These are phyloP conservation scores for Biston betularia DNA, from an alignment of 2,888 invertebrate genomes.

Conservation along the genomic window DNA sequence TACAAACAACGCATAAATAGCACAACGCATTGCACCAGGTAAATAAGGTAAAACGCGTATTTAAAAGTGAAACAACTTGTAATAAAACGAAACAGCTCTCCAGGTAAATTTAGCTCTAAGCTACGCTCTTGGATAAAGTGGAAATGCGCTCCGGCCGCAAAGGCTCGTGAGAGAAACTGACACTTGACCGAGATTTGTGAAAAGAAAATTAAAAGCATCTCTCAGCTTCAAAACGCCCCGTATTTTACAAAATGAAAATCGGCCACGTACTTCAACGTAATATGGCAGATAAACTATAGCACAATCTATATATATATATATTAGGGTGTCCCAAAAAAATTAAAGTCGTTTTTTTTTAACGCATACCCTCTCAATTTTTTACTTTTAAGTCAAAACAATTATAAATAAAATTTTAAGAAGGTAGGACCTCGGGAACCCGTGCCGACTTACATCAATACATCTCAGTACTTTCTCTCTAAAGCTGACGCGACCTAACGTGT, in stretches of 20 bases:
- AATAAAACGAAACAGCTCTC: conserved; percentile 12
- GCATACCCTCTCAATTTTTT: too few relatives aligned
- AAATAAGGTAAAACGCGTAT: background rate
- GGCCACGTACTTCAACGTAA: background rate
- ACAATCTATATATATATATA: too few relatives aligned
- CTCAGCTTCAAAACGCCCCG: background rate
- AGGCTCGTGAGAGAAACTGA: conserved; percentile 23
- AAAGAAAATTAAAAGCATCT: conserved; percentile 27
- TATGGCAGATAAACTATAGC: too few relatives aligned
- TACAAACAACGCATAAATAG: conserved; percentile 5
- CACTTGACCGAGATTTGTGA: conserved; percentile 31
- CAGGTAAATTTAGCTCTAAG: conserved; percentile 14
- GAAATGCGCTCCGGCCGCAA: conserved; percentile 14
- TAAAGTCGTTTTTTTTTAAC: too few relatives aligned
- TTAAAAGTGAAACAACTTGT: conserved; percentile 1
- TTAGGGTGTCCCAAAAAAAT: too few relatives aligned
- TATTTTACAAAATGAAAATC: conserved; percentile 14
- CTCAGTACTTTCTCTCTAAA: too few relatives aligned
- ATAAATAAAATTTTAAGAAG: too few relatives aligned
- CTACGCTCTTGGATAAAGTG: conserved; percentile 6
- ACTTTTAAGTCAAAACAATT: too few relatives aligned
- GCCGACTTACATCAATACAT: too few relatives aligned
- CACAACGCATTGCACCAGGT: background rate
- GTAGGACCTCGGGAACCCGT: too few relatives aligned
- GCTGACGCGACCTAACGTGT: too few relatives aligned